Conservation (phyloP, 35 echinoderm and acorn worm genomes). For the Lytechinus variegatus region DNA sequence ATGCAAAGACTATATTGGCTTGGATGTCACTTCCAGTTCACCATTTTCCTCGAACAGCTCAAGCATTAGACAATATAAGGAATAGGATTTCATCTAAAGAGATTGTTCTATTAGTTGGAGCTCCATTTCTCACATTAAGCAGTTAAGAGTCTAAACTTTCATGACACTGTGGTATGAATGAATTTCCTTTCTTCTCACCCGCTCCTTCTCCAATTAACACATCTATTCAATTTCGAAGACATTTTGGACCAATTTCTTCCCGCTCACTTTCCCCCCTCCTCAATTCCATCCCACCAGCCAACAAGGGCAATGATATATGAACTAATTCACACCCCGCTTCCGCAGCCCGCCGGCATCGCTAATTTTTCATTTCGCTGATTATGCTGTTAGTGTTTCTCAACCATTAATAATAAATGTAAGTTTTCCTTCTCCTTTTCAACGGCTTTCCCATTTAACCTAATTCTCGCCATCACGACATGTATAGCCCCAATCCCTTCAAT, state of each 20-base stretch:
- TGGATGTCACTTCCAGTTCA: too few relatives aligned
- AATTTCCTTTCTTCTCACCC: neutral
- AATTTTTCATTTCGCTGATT: constrained; percentile 28
- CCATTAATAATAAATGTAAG: constrained; percentile 40
- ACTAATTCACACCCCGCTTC: constrained; percentile 28
- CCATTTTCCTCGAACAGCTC: too few relatives aligned
- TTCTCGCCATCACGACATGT: constrained; percentile 19
- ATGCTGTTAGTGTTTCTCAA: constrained; percentile 47
- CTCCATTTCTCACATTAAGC: neutral
- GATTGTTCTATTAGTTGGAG: neutral
- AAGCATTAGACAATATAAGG: too few relatives aligned
- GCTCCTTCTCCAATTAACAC: neutral
- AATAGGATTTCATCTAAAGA: neutral
- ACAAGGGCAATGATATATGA: neutral
- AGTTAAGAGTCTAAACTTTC: neutral
- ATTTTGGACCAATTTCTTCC: neutral
- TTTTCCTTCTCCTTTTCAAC: neutral
- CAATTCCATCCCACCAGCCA: neutral
- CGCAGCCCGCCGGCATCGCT: neutral
- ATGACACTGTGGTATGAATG: neutral
- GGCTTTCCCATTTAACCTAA: neutral
- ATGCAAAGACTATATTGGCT: too few relatives aligned
- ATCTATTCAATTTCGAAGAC: constrained; percentile 5
- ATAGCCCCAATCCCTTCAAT: constrained; percentile 14
- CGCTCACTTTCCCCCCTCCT: neutral